These are phyloP conservation scores for Chanos chanos DNA, from an alignment of 2,797 vertebrate genomes.

Conservation along the genomic window DNA sequence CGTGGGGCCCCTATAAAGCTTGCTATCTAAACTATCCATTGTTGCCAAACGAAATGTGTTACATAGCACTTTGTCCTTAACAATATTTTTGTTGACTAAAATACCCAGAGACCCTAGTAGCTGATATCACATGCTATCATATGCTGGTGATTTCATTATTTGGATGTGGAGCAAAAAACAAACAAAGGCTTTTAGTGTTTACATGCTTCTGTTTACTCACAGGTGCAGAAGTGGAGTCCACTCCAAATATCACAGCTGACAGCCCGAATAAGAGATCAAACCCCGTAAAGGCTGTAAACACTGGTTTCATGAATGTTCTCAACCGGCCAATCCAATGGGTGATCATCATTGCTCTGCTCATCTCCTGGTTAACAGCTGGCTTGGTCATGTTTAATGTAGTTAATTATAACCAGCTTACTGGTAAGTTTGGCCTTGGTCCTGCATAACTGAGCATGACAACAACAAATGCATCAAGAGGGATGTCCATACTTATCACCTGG, in stretches of 20 bases:
- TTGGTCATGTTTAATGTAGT: conserved; percentile 95
- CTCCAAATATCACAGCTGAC: conserved; percentile 23
- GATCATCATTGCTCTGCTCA: conserved; percentile 82
- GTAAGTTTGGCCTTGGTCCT: conserved; percentile 71
- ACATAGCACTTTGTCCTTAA: too few species aligned
- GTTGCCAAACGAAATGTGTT: too few species aligned
- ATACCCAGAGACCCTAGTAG: too few species aligned
- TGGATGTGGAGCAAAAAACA: too few species aligned
- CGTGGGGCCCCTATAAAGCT: too few species aligned
- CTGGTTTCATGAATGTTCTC: conserved; percentile 59
- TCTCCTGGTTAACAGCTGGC: conserved; percentile 90
- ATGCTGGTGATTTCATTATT: too few species aligned
- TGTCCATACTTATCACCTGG: too few species aligned
- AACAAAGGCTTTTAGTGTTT: background rate
- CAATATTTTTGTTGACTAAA: too few species aligned
- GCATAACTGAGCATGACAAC: background rate
- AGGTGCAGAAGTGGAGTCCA: conserved; percentile 44
- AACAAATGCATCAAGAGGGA: too few species aligned
- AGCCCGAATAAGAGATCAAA: conserved; percentile 27
- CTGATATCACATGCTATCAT: too few species aligned
- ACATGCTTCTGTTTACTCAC: background rate
- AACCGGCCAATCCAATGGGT: conserved; percentile 87
- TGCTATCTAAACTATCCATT: too few species aligned
- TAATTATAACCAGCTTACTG: conserved; percentile 85
- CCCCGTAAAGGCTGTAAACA: conserved; percentile 40